These are phyloP conservation scores for Sinosuthora webbiana DNA, from an alignment of 2,113 vertebrate genomes.

Conservation along the genomic window DNA sequence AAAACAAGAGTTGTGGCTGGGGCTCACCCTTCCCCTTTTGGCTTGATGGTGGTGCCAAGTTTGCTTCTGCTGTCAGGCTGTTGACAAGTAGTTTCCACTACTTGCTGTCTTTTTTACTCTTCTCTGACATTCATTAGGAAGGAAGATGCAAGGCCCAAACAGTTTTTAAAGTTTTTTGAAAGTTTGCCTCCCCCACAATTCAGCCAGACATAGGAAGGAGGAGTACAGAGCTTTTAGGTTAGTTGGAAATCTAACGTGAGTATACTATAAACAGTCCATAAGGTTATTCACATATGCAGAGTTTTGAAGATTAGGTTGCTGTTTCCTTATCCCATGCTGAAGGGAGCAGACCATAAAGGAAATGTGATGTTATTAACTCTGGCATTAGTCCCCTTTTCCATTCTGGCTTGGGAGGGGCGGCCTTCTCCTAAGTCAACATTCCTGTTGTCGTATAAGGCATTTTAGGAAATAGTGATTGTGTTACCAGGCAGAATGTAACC, in stretches of 20 bases:
- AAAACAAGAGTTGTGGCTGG: not conserved
- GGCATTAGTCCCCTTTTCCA: slow-evolving; percentile 14
- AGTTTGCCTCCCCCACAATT: not conserved
- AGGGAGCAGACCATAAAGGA: not conserved
- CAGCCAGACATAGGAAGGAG: not conserved
- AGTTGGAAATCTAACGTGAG: not conserved
- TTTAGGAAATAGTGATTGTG: not conserved
- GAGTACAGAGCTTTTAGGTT: not conserved
- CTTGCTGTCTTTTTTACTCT: not conserved
- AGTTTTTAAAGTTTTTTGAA: not conserved
- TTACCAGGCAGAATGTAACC: not conserved
- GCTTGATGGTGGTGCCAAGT: not conserved
- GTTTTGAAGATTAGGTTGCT: not conserved
- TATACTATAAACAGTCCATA: not conserved
- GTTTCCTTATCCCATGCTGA: not conserved
- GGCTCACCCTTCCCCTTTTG: slow-evolving; percentile 3
- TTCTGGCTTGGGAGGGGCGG: not conserved
- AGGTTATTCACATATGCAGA: not conserved
- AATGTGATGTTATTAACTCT: not conserved
- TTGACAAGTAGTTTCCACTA: not conserved
- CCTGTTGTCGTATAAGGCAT: not conserved
- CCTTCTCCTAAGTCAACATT: not conserved
- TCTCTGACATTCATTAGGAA: not conserved
- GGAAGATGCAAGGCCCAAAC: not conserved
- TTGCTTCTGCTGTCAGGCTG: not conserved